Evolutionary conservation across 2,888 invertebrate species (phyloP).

Genomic region (Mimumesa dahlbomi): DNA sequence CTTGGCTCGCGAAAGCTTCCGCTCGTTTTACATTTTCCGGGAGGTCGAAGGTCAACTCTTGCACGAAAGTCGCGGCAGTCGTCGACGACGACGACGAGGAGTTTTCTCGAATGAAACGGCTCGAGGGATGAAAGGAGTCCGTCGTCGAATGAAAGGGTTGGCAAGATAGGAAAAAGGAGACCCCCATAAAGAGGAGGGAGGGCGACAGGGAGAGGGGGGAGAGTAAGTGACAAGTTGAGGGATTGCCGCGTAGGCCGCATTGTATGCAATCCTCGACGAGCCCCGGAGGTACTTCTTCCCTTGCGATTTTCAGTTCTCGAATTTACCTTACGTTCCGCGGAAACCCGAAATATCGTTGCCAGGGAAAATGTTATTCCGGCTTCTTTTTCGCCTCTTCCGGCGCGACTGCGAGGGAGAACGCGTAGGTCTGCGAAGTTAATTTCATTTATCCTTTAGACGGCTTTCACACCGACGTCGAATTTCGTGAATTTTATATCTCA

Average conservation of each 20-base stretch:
- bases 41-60: slow-evolving; percentile 60
- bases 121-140: slow-evolving; percentile 66
- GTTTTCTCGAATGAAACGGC: slow-evolving; percentile 64
- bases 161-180: slow-evolving; percentile 37
- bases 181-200: slow-evolving; percentile 24
- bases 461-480: no score
- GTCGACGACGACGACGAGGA: slow-evolving; percentile 43
- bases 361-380: no score
- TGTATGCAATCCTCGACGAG: slow-evolving; percentile 70
- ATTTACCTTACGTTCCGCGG: no score
- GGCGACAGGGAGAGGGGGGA: slow-evolving; percentile 42
- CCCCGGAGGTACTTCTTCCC: slow-evolving; percentile 32
- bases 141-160: slow-evolving; percentile 70
- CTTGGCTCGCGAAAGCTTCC: slow-evolving; percentile 17
- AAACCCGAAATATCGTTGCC: no score
- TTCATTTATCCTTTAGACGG: no score
- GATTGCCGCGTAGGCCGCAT: slow-evolving; percentile 73
- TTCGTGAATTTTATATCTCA: no score
- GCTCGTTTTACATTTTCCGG: slow-evolving; percentile 38
- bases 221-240: slow-evolving; percentile 79
- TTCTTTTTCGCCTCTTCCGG: no score
- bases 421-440: no score
- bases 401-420: no score
- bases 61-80: slow-evolving; percentile 36
- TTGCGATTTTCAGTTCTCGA: slow-evolving; percentile 45